Percentiles rank a stretch among this genome's conserved stretches.
phyloP scores from a whole-genome alignment of 1,140 invertebrate genomes.

The Brachionus sp. region DNA sequence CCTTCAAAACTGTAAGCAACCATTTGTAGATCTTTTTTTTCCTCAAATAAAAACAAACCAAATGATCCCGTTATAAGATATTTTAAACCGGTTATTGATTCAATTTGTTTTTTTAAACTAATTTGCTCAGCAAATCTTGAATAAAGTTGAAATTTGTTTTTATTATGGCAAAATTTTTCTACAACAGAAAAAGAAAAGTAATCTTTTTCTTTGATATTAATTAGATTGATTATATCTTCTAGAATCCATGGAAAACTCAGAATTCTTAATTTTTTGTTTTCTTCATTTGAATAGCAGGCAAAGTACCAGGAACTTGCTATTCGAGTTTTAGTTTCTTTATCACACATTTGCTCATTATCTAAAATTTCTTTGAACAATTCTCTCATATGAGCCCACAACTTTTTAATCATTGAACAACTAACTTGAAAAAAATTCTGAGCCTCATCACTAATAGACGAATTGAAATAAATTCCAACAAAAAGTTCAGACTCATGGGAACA shows the following conservation, averaged over 20 bases:
- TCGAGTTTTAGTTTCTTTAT: not conserved
- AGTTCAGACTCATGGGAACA: not conserved
- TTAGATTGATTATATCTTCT: not conserved
- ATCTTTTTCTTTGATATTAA: not conserved
- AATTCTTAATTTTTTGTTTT: conserved; percentile 15
- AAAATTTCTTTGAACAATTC: not conserved
- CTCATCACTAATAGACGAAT: not conserved
- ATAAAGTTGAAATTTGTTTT: not conserved
- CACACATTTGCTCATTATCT: not conserved
- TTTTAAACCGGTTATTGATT: not conserved
- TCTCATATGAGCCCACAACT: conserved; percentile 6
- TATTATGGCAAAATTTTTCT: not conserved
- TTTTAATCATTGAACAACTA: conserved; percentile 27
- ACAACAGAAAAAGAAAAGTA: not conserved
- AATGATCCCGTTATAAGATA: not conserved
- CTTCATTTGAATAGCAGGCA: not conserved
- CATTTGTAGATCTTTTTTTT: not conserved
- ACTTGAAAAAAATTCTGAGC: not conserved
- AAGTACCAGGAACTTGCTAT: not conserved
- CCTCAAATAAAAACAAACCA: conserved; percentile 4
- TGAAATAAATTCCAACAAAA: conserved; percentile 4
- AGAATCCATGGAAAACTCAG: conserved; percentile 14
- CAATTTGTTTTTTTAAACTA: not conserved
- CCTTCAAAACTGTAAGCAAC: not conserved
- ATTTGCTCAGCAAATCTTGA: not conserved